Evolutionary conservation across 23 tunicate species (phyloP), one percentile per base, ranked within the genome.

Genomic region (Halocynthia roretzi): DNA sequence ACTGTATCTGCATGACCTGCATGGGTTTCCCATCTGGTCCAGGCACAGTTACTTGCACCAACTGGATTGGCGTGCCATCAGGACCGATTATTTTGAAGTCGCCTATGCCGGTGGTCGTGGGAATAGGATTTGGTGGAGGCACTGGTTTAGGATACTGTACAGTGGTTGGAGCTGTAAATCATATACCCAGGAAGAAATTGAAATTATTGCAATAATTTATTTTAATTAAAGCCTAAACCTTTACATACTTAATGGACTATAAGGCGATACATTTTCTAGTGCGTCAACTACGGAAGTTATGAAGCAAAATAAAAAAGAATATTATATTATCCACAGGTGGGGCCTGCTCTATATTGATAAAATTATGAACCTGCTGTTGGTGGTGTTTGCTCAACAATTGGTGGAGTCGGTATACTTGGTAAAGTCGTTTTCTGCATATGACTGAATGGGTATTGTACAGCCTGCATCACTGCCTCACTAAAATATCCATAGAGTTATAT

Each of bases 21-120:
- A 87, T 87, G 84, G 80, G 71, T 76, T 87, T 77, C 23, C 93
- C 93, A 53, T 87, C 93, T 40, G 93, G 83, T 8, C 93, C 93
- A 19, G 86, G 86, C 72, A 87, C 76, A 71, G 80, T 76, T 54
- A 82, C 52, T 51, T 60, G 76, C 50, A 82, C 84, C 77, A 87
- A n/a, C 18, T 76, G 68, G 51, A 86, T 58, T 11, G 93, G 93
- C 80, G 71, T 76, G 10, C 93, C 93, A 72, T 82, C 79, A 22
- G 83, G 83, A 6, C 80, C 80, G 7, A 87, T 10, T 40, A 87
- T 20, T 62, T 71, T 68, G 80, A 87, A 77, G 7, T 79, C 83
- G 8, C 75, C 75, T 10, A 80, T 51, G 10, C 58, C 76, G 49
- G 76, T 48, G 10, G 83, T 62, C 60, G 53, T 76, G 22, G 22